These are phyloP conservation scores for Neodiprion pinetum DNA, from an alignment of 1,140 invertebrate genomes.

Conservation along the genomic window DNA sequence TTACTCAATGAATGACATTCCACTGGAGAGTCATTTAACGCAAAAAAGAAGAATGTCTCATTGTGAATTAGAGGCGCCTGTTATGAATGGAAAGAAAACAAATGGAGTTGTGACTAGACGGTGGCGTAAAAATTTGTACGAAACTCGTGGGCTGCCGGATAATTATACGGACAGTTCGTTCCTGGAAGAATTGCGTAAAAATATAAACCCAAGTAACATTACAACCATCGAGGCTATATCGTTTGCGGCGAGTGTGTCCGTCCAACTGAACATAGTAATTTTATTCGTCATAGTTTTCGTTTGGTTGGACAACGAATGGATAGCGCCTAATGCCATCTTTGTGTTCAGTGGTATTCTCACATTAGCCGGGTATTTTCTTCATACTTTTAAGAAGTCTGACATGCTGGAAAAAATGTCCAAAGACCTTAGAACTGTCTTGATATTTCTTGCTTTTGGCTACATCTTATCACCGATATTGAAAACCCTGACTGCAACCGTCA, in stretches of 20 bases:
- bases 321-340: slow-evolving; percentile 69
- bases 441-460: slow-evolving; percentile 85
- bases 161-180: slow-evolving; percentile 91
- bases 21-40: too few species aligned
- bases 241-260: slow-evolving; percentile 74
- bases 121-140: slow-evolving; percentile 91
- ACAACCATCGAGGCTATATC: slow-evolving; percentile 71
- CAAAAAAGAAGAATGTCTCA: too few species aligned
- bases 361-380: slow-evolving; percentile 66
- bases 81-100: neutral
- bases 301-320: slow-evolving; percentile 73
- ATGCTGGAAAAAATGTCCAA: slow-evolving; percentile 56
- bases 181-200: slow-evolving; percentile 84
- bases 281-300: slow-evolving; percentile 79
- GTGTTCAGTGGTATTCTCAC: slow-evolving; percentile 63
- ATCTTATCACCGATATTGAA: slow-evolving; percentile 90
- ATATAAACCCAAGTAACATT: slow-evolving; percentile 78
- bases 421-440: slow-evolving; percentile 73
- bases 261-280: slow-evolving; percentile 77
- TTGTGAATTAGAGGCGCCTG: neutral
- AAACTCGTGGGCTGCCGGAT: slow-evolving; percentile 85
- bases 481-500: slow-evolving; percentile 93
- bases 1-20: too few species aligned
- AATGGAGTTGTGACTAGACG: slow-evolving; percentile 2
- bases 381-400: slow-evolving; percentile 55